Percentiles rank a stretch among this genome's conserved stretches.
phyloP scores from a whole-genome alignment of 53 echinoderm and acorn worm genomes.

The Henricia sp. region DNA sequence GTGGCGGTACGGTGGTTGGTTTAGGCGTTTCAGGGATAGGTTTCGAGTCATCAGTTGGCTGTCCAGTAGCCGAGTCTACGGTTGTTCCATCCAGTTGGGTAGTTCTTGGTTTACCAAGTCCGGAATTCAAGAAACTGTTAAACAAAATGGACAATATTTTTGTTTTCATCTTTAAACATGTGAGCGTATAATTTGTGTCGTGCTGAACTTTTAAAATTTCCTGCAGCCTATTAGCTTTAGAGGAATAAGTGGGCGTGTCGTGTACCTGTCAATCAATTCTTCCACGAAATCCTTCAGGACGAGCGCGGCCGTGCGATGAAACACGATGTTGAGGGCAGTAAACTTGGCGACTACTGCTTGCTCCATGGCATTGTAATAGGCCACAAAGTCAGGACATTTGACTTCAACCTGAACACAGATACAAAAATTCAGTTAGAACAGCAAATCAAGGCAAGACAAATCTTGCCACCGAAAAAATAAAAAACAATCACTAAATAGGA shows the following conservation, averaged over 20 bases:
- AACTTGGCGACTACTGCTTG: constrained; percentile 85
- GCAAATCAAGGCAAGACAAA: background rate
- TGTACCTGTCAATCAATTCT: constrained; percentile 71
- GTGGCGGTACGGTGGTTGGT: background rate
- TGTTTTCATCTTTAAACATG: background rate
- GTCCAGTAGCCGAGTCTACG: background rate
- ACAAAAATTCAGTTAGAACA: background rate
- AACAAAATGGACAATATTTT: background rate
- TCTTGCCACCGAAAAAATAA: background rate
- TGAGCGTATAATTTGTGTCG: too few species aligned
- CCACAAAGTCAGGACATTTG: constrained; percentile 90
- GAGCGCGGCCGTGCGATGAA: constrained; percentile 88
- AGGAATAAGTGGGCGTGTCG: background rate
- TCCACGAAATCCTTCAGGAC: constrained; percentile 74
- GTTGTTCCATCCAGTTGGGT: constrained; percentile 31
- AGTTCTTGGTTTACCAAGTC: constrained; percentile 8
- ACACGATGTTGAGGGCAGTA: constrained; percentile 88
- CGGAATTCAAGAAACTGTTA: constrained; percentile 37
- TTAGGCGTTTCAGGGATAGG: background rate
- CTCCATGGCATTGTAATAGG: constrained; percentile 91
- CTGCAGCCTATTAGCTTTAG: too few species aligned
- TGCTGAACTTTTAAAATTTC: too few species aligned
- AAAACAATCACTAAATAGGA: background rate
- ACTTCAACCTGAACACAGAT: constrained; percentile 70
- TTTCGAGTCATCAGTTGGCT: background rate